These are phyloP conservation scores for Cerastis leucographa DNA, from an alignment of 2,888 invertebrate species.

Conservation along the genomic window DNA sequence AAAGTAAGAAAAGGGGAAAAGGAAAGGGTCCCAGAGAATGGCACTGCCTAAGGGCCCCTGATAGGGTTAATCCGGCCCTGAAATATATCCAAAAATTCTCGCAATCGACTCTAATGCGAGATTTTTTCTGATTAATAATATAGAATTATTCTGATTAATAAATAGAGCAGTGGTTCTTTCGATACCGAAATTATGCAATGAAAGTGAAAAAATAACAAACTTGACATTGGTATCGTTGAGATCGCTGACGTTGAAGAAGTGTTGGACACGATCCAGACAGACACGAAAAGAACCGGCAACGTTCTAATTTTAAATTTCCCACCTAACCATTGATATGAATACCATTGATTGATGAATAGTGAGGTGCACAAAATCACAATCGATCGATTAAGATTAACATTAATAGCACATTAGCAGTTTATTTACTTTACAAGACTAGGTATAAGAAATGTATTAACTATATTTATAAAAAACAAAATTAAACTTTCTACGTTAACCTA, in stretches of 20 bases:
- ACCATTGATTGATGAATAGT: constrained; percentile 62
- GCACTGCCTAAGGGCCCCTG: no score
- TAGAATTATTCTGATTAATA: constrained; percentile 18
- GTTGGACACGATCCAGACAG: constrained; percentile 83
- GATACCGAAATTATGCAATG: constrained; percentile 71
- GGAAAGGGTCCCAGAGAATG: no score
- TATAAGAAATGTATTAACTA: neutral
- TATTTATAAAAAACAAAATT: neutral
- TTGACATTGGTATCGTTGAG: constrained; percentile 81
- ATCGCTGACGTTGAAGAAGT: constrained; percentile 57
- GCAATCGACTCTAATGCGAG: neutral
- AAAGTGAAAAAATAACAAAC: constrained; percentile 83
- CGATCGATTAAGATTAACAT: constrained; percentile 69
- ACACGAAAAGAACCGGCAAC: constrained; percentile 75
- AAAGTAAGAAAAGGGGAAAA: no score
- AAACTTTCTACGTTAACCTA: neutral
- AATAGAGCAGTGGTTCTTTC: constrained; percentile 33
- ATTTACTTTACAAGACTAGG: neutral
- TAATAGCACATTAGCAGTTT: neutral
- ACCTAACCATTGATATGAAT: constrained; percentile 61
- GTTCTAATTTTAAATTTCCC: constrained; percentile 80
- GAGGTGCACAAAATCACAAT: constrained; percentile 53
- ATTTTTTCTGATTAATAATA: no score
- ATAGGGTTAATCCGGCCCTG: no score
- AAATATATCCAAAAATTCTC: neutral